Evolutionary conservation across 2,888 invertebrate genomes (phyloP).

Genomic region (Cheilosia urbana): DNA sequence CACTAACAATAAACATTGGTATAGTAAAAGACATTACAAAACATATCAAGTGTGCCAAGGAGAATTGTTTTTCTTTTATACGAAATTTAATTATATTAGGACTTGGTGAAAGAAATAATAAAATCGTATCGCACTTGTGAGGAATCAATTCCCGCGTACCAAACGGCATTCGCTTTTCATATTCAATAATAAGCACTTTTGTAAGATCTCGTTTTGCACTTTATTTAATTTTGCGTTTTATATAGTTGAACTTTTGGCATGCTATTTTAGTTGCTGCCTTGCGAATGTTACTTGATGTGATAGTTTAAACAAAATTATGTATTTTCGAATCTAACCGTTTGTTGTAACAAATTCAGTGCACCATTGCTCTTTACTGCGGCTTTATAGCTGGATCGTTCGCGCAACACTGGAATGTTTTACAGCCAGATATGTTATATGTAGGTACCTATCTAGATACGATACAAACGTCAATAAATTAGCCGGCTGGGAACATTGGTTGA

Average conservation of each 20-base stretch:
- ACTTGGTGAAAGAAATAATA: background rate
- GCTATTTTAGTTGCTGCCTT: no score
- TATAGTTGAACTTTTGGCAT: background rate
- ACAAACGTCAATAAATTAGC: conserved; percentile 58
- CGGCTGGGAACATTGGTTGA: conserved; percentile 42
- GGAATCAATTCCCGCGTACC: conserved; percentile 32
- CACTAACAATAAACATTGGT: conserved; percentile 2
- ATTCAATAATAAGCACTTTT: conserved; percentile 33
- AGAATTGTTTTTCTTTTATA: conserved; percentile 10
- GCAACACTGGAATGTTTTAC: conserved; percentile 47
- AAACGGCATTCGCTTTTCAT: conserved; percentile 53
- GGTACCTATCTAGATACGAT: background rate
- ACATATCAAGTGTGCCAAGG: conserved; percentile 13
- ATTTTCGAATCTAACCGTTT: conserved; percentile 35
- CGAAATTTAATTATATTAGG: conserved; percentile 10
- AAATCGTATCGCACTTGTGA: conserved; percentile 30
- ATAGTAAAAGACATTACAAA: conserved; percentile 8
- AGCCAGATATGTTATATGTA: conserved; percentile 26
- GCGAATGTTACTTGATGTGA: no score
- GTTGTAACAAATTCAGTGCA: conserved; percentile 1
- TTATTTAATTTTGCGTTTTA: conserved; percentile 6
- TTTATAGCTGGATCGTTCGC: conserved; percentile 34
- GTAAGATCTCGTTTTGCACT: conserved; percentile 37
- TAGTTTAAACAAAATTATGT: background rate
- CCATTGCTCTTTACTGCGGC: conserved; percentile 5